A percentile compares a stretch with the other conserved stretches of the same genome.
These are phyloP conservation scores for Oenanthe oenanthe DNA, from an alignment of 2,113 vertebrate species.

Conservation along the genomic window DNA sequence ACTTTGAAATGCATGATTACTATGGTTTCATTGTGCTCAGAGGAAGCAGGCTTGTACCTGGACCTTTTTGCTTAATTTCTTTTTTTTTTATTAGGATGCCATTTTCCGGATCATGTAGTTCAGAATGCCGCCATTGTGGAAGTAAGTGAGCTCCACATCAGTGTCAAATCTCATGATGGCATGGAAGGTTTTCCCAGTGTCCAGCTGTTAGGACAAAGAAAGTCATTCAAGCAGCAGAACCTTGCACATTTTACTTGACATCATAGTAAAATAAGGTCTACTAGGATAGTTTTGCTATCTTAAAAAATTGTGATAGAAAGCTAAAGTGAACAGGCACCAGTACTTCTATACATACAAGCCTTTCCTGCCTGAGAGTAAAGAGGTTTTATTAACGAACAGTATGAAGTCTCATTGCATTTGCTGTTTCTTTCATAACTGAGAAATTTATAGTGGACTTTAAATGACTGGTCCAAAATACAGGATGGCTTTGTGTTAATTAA, in stretches of 20 bases:
- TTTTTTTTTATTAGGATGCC: conserved; percentile 63
- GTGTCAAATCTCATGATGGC: conserved; percentile 93
- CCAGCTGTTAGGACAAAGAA: conserved; percentile 78
- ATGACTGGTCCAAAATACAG: not conserved
- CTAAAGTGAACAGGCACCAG: not conserved
- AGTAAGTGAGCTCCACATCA: conserved; percentile 93
- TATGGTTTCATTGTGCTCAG: not conserved
- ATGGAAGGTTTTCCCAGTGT: conserved; percentile 87
- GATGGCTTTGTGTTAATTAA: not conserved
- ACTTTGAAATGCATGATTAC: not conserved
- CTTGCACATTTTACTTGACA: not conserved
- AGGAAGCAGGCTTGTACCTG: conserved; percentile 1
- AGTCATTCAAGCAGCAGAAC: not conserved
- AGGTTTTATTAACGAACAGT: not conserved
- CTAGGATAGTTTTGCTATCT: not conserved
- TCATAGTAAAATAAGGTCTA: not conserved
- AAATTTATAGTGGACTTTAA: not conserved
- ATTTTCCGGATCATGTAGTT: conserved; percentile 99
- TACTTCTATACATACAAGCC: not conserved
- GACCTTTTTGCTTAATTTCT: not conserved
- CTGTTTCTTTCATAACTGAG: not conserved
- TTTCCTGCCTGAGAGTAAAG: not conserved
- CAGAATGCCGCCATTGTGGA: conserved; percentile 91
- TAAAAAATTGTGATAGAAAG: not conserved
- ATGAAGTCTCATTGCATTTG: not conserved